These are phyloP conservation scores for Anthrax anthrax DNA, from an alignment of 2,888 invertebrate genomes.

Conservation along the genomic window DNA sequence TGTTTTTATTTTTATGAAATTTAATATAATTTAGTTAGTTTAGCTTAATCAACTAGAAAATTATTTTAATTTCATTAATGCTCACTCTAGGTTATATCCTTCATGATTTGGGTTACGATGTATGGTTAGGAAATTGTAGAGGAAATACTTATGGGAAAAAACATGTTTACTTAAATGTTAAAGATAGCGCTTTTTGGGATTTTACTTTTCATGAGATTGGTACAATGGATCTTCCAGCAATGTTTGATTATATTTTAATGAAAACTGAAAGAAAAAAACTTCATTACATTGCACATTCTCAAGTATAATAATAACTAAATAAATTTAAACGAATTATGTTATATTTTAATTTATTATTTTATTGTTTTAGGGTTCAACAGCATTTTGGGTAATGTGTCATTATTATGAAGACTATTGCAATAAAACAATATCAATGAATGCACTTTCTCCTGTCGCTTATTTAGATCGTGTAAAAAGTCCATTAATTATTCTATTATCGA, in stretches of 20 bases:
- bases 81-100: conserved; percentile 32
- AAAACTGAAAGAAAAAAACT: conserved; percentile 43
- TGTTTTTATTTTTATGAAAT: too few relatives aligned
- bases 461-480: conserved; percentile 17
- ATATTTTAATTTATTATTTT: too few relatives aligned
- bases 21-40: too few relatives aligned
- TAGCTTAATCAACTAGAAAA: too few relatives aligned
- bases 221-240: conserved; percentile 59
- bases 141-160: conserved; percentile 45
- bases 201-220: conserved; percentile 62
- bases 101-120: conserved; percentile 38
- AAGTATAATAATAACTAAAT: conserved; percentile 18
- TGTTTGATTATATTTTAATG: conserved; percentile 56
- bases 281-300: conserved; percentile 70
- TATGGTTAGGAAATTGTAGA: conserved; percentile 50
- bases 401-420: conserved; percentile 27
- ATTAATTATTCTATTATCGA: conserved; percentile 2
- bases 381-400: conserved; percentile 24
- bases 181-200: conserved; percentile 43
- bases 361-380: conserved; percentile 33
- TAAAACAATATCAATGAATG: conserved; percentile 26
- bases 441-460: conserved; percentile 27
- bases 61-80: too few relatives aligned
- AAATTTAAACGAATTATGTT: neutral
- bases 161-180: conserved; percentile 34